phyloP scores from a whole-genome alignment of 2,113 vertebrate species.

The Cavia aperea region DNA sequence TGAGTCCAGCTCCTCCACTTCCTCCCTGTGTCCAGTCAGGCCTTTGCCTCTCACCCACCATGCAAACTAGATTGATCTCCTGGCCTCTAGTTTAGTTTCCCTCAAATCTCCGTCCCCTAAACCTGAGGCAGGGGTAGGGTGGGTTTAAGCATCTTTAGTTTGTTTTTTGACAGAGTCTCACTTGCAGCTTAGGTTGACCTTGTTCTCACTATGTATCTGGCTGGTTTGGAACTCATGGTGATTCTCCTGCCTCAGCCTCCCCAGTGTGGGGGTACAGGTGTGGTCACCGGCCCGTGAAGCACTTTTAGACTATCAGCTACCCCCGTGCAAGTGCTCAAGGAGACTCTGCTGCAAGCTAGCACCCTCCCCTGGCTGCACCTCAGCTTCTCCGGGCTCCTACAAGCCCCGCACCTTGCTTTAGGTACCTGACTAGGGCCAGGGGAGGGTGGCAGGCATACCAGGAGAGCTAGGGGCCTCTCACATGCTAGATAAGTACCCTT shows the following conservation, averaged over 20 bases:
- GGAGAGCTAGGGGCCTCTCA: background rate
- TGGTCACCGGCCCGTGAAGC: background rate
- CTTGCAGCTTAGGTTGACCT: too few species aligned
- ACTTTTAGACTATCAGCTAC: too few species aligned
- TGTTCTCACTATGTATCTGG: too few species aligned
- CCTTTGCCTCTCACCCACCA: background rate
- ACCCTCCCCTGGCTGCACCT: background rate
- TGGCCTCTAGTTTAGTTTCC: background rate
- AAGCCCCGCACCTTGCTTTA: background rate
- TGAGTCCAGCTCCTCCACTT: background rate
- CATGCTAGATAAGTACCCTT: background rate
- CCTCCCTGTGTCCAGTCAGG: background rate
- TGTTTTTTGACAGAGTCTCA: too few species aligned
- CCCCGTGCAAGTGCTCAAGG: background rate
- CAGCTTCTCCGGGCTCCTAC: background rate
- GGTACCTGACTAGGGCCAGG: background rate
- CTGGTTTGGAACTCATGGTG: too few species aligned
- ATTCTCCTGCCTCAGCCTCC: too few species aligned
- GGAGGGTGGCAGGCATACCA: background rate
- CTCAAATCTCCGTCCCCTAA: background rate
- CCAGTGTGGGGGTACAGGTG: too few species aligned
- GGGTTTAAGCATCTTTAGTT: background rate
- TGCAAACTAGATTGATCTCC: background rate
- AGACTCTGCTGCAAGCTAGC: background rate
- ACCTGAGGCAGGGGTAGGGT: fast-evolving